Evolutionary conservation across 1,140 invertebrate species (phyloP), one percentile per base, ranked within the genome.

Genomic region (Panulirus ornatus): DNA sequence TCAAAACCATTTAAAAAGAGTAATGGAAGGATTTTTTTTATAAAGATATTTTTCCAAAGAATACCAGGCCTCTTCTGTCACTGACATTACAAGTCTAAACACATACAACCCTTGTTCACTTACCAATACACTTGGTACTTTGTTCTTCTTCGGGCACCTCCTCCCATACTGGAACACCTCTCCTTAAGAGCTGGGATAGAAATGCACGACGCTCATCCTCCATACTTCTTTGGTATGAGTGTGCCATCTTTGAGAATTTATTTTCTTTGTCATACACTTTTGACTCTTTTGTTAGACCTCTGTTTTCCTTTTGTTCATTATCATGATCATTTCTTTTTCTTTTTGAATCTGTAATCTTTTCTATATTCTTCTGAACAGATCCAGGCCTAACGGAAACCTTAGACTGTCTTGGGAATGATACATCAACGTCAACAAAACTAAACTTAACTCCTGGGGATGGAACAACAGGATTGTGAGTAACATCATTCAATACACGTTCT

Each of bases 341-440:
- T 66, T 36, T 83, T 22, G 63, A n/a, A 38, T 78, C 40, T 11
- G 40, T 38, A 11, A 63, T 42, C 36, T 19, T 79, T 87, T 54
- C 44, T n/a, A 34, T 6, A 81, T 81, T 47, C 16, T 0, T 27
- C 34, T 3, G 44, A 36, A 54, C 11, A 5, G 40, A 11, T 63
- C 16, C 42, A 34, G n/a, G 16, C 9, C 22, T 42, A 2, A 2
- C 42, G 8, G 19, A 42, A 70, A 19, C 34, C 27, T 84, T n/a
- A 8, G 44, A 66, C 40, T 44, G 27, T 51, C 58, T 83, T 1
- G 87, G 87, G 14, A 89, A 83, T 2, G 87, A 54, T 14, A 89
- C 87, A 75, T 89, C 58, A 30, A 89, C 87, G 58, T 89, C 58
- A 30, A 83, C 78, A 83, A 83, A 89, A 58, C 75, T 89, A 70